These are phyloP conservation scores for Osmoderma eremita DNA, from an alignment of 2,888 invertebrate species.

Conservation along the genomic window DNA sequence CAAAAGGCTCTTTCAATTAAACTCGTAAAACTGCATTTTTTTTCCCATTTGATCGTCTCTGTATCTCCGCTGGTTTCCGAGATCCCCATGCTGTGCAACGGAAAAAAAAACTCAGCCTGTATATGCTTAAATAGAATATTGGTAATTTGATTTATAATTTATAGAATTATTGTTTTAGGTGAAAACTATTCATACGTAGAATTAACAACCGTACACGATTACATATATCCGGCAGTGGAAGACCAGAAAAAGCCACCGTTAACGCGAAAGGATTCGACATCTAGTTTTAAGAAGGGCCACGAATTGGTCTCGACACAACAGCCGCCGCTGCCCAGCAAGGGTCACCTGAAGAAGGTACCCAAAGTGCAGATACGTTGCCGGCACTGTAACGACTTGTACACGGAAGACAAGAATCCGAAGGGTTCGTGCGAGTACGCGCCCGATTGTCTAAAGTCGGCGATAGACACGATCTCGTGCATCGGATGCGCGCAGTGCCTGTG, in stretches of 20 bases:
- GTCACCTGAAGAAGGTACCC: conserved; percentile 62
- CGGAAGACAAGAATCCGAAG: conserved; percentile 84
- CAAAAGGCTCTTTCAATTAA: too few species aligned
- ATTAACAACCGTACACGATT: conserved; percentile 84
- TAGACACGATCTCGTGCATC: conserved; percentile 86
- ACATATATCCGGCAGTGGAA: conserved; percentile 83
- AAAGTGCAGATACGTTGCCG: conserved; percentile 65
- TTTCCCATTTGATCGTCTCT: too few species aligned
- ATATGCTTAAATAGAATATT: too few species aligned
- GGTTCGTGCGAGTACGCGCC: conserved; percentile 90
- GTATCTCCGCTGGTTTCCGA: too few species aligned
- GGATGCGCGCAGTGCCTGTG: conserved; percentile 84
- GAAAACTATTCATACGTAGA: conserved; percentile 88
- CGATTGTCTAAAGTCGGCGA: conserved; percentile 81
- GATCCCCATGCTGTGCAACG: too few species aligned
- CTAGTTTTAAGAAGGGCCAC: conserved; percentile 72
- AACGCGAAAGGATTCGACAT: conserved; percentile 66
- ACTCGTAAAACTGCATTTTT: too few species aligned
- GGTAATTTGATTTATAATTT: too few species aligned
- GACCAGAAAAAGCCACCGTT: conserved; percentile 63
- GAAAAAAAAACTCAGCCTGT: too few species aligned
- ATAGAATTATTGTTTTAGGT: conserved; percentile 55
- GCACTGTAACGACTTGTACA: conserved; percentile 84
- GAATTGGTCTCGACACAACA: conserved; percentile 66
- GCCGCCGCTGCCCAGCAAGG: conserved; percentile 64